These are phyloP conservation scores for Chascanopsetta lugubris DNA, from an alignment of 2,113 vertebrate species.

Conservation along the genomic window DNA sequence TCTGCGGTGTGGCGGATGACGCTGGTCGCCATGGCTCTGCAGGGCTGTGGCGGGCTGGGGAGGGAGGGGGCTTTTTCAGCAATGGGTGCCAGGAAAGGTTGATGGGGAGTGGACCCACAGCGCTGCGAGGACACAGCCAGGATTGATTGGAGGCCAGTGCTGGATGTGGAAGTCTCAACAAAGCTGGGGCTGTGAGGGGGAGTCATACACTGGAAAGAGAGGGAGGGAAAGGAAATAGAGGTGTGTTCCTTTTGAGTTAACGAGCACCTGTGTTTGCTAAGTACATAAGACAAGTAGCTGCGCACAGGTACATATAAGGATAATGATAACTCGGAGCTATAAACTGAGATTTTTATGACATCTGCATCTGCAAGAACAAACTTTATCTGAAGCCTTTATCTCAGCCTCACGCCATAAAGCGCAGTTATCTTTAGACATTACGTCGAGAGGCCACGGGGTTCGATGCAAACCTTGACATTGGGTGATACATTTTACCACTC, in stretches of 20 bases:
- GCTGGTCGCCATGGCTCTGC: constrained; percentile 88
- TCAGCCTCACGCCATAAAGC: background rate
- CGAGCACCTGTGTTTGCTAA: constrained; percentile 12
- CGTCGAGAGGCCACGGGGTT: constrained; percentile 4
- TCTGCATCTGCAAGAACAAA: constrained; percentile 10
- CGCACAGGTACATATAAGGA: constrained; percentile 5
- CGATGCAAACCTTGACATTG: background rate
- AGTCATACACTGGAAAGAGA: constrained; percentile 90
- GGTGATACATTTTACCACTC: constrained; percentile 34
- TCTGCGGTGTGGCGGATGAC: constrained; percentile 92
- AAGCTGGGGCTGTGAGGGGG: constrained; percentile 96
- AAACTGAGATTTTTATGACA: constrained; percentile 56
- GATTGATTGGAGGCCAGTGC: constrained; percentile 72
- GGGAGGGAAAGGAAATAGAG: background rate
- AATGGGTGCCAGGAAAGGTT: constrained; percentile 40
- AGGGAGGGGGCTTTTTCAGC: constrained; percentile 50
- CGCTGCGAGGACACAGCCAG: constrained; percentile 36
- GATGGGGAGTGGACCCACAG: constrained; percentile 47
- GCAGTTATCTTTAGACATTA: background rate
- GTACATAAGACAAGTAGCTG: constrained; percentile 7
- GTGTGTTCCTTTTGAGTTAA: constrained; percentile 3
- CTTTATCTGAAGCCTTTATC: constrained; percentile 59
- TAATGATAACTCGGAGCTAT: constrained; percentile 33
- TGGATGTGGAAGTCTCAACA: constrained; percentile 77
- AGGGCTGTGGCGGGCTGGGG: constrained; percentile 55